Conservation (phyloP, 35 echinoderm and acorn worm species). For the Hemicentrotus pulcherrimus region DNA sequence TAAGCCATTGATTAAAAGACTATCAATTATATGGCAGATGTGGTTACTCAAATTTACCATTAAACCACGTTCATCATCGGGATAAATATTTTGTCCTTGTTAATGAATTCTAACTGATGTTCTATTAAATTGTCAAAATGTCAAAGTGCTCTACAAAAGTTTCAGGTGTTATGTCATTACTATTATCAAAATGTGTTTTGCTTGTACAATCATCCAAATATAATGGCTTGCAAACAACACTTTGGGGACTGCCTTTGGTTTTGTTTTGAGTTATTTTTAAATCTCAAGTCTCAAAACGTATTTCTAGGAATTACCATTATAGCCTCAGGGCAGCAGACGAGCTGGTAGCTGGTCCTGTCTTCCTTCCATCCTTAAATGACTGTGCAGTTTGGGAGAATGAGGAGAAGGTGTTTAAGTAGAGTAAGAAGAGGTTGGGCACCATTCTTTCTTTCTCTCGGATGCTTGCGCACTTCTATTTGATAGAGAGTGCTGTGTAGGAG, state of each 20-base stretch:
- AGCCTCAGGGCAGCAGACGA: not conserved
- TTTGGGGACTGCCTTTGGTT: not conserved
- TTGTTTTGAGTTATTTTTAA: too few relatives aligned
- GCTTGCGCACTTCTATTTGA: conserved; percentile 30
- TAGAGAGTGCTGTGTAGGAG: conserved; percentile 43
- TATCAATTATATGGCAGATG: too few relatives aligned
- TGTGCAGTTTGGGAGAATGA: conserved; percentile 30
- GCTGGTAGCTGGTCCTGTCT: not conserved
- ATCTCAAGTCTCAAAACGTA: too few relatives aligned
- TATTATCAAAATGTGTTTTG: too few relatives aligned
- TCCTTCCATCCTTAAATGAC: not conserved
- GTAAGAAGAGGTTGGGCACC: not conserved
- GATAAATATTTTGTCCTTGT: too few relatives aligned
- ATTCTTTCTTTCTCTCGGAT: not conserved
- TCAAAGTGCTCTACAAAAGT: too few relatives aligned
- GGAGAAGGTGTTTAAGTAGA: conserved; percentile 30
- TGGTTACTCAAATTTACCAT: too few relatives aligned
- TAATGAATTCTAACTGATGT: too few relatives aligned
- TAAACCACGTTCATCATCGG: too few relatives aligned
- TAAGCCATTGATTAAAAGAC: too few relatives aligned
- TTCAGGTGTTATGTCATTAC: too few relatives aligned
- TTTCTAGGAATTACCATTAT: not conserved
- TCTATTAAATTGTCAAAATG: too few relatives aligned
- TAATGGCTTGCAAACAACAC: not conserved
- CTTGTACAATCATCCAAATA: not conserved